These are phyloP conservation scores for Tridacna gigas DNA, from an alignment of 2,888 invertebrate genomes.

Conservation along the genomic window DNA sequence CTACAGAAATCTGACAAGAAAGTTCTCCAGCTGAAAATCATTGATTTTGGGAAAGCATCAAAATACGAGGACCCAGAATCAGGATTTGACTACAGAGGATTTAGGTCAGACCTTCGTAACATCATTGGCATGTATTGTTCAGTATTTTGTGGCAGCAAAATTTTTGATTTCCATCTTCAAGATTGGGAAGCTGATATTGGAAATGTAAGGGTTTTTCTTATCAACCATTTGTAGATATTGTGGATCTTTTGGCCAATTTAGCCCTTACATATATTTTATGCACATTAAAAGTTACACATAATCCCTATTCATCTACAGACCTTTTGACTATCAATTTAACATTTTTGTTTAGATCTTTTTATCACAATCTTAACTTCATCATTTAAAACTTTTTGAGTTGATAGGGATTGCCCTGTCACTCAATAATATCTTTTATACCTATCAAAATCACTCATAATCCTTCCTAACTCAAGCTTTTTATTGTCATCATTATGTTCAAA, in stretches of 20 bases:
- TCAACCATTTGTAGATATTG: not conserved
- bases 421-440: no score
- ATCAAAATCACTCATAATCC: no score
- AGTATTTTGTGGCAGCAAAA: slow-evolving; percentile 1
- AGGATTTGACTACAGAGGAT: slow-evolving; percentile 39
- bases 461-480: no score
- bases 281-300: no score
- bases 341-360: no score
- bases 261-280: no score
- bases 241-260: not conserved
- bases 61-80: slow-evolving; percentile 27
- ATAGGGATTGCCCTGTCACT: no score
- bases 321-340: no score
- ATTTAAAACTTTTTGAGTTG: no score
- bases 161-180: not conserved
- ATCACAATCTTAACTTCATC: no score
- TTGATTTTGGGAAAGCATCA: slow-evolving; percentile 74
- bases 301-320: no score
- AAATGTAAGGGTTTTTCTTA: not conserved
- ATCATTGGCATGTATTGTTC: slow-evolving; percentile 65
- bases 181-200: slow-evolving; percentile 16
- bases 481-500: no score
- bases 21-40: slow-evolving; percentile 63
- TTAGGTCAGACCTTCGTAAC: slow-evolving; percentile 65
- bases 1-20: slow-evolving; percentile 58